Conservation (phyloP, 2,113 vertebrate species). For the Girardinichthys multiradiatus region DNA sequence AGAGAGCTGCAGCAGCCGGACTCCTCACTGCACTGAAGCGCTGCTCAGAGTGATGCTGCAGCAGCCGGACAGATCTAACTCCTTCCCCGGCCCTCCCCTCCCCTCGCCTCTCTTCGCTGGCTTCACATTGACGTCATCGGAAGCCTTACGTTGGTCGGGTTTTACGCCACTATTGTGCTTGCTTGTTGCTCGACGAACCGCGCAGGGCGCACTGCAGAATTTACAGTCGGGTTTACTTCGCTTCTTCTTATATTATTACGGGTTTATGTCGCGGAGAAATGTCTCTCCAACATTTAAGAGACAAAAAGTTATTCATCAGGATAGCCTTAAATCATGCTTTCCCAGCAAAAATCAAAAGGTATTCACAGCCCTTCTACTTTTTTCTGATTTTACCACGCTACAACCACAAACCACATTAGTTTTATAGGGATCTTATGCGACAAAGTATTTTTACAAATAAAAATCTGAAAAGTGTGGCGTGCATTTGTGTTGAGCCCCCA, state of each 20-base stretch:
- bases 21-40: conserved; percentile 62
- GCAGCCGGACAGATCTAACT: conserved; percentile 49
- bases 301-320: not conserved
- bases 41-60: conserved; percentile 70
- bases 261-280: not conserved
- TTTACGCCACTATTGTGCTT: conserved; percentile 69
- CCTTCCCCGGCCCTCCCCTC: conserved; percentile 19
- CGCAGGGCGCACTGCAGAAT: conserved; percentile 69
- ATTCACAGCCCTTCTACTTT: not conserved
- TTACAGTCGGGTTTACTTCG: conserved; percentile 64
- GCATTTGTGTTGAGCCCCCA: too few species aligned
- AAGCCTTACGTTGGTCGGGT: conserved; percentile 62
- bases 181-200: conserved; percentile 37
- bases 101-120: conserved; percentile 11
- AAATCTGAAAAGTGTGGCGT: not conserved
- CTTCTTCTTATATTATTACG: conserved; percentile 17
- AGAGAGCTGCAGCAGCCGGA: conserved; percentile 36
- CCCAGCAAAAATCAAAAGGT: not conserved
- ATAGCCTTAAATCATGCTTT: not conserved
- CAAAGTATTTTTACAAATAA: not conserved
- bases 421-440: not conserved
- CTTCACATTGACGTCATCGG: conserved; percentile 78
- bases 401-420: not conserved
- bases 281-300: conserved; percentile 1
- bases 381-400: not conserved